Base-by-base conservation (phyloP, 2,113 vertebrate species). In the Tachuris rubrigastra region DNA sequence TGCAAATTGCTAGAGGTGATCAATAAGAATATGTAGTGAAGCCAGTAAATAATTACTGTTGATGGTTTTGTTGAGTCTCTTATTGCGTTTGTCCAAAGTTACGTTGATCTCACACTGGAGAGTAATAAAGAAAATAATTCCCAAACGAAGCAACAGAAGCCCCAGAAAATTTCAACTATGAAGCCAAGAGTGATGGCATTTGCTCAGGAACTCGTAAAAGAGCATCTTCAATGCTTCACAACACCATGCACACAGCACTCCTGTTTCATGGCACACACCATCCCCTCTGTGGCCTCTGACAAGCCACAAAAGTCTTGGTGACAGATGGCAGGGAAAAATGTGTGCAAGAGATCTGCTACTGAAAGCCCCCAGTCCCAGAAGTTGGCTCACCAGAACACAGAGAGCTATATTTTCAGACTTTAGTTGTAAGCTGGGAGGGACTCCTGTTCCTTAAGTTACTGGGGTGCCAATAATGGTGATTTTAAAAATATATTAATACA, bases 341-440 rank as follows among this genome's bases (percentile, higher is more conserved):
- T 10, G 14, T 0, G 6, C 6, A 42, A 16, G n/a, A 60, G 4
- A 39, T 15, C 12, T 44, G 28, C 31, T 33, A 3, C 3, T n/a
- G 46, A 69, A 88, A 33, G 10, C 1, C 3, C 14, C 6, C 7
- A 12, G 6, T 1, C 11, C 25, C 42, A 66, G 66, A 46, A 12
- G 10, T 16, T 27, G 65, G 65, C 55, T 83, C 53, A 28, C 3
- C 20, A 30, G 25, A 44, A 7, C 31, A 30, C 12, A 21, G 8
- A 75, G 3, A 15, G 1, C 5, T 53, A 16, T 19, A 37, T 46
- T 85, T 85, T 73, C 53, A 73, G 22, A 31, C 3, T 62, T 22
- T 30, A 19, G 16, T 24, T 60, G 31, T 31, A 41, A 41, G 46
- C 4, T 63, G 12, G 33, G 27, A 66, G 0, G 1, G 19, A 67